Evolutionary conservation across 2,888 invertebrate species (phyloP).

Genomic region (Eueremaeus valkanovi): DNA sequence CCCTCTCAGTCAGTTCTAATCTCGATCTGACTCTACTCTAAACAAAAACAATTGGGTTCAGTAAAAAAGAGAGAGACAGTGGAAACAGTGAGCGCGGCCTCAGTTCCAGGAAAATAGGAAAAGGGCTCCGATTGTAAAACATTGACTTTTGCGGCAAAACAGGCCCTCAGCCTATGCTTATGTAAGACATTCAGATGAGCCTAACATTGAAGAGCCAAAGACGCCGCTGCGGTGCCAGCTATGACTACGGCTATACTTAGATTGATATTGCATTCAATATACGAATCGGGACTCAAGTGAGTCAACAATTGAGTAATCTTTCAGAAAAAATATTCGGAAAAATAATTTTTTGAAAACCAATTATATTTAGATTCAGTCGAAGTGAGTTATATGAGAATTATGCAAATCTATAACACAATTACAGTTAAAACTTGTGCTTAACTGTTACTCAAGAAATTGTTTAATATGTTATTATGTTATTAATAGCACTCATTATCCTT

Average conservation of each 20-base stretch:
- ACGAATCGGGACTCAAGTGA: neutral
- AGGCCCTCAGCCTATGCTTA: constrained; percentile 2
- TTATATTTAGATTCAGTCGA: neutral
- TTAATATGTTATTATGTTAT: neutral
- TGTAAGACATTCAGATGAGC: constrained; percentile 7
- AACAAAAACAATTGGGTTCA: constrained; percentile 28
- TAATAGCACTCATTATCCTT: neutral
- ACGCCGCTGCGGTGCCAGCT: neutral
- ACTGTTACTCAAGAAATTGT: neutral
- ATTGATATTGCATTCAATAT: neutral
- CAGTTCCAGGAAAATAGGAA: constrained; percentile 26
- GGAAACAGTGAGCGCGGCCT: constrained; percentile 5
- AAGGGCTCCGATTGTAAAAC: constrained; percentile 32
- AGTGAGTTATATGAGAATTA: neutral
- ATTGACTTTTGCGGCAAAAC: constrained; percentile 29
- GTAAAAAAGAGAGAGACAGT: constrained; percentile 22
- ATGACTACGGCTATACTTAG: neutral
- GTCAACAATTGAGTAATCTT: neutral
- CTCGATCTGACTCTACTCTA: constrained; percentile 21
- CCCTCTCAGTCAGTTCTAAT: neutral
- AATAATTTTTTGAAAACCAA: neutral
- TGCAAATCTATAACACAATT: neutral
- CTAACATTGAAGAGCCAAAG: constrained; percentile 17
- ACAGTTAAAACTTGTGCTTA: neutral
- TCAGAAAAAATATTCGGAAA: neutral